phyloP scores from a whole-genome alignment of 2,888 invertebrate genomes.

The Hetaerina titia region DNA sequence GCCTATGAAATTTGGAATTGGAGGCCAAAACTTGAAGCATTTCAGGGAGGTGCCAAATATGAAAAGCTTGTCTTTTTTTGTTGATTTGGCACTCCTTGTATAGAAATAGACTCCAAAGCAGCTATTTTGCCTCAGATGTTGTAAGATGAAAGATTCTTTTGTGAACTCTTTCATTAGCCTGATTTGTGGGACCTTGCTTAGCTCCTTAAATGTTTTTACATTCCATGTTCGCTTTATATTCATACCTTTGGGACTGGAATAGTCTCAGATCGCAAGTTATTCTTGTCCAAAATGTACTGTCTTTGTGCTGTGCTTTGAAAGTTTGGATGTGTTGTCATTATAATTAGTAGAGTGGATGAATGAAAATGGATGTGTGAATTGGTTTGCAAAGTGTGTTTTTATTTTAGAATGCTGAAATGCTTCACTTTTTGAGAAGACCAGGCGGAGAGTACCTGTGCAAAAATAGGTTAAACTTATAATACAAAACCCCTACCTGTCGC shows the following conservation, averaged over 20 bases:
- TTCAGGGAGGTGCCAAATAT: conserved; percentile 68
- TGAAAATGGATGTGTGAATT: conserved; percentile 67
- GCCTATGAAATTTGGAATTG: conserved; percentile 66
- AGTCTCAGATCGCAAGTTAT: conserved; percentile 60
- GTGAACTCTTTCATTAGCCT: conserved; percentile 55
- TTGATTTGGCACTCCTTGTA: conserved; percentile 64
- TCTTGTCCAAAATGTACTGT: conserved; percentile 61
- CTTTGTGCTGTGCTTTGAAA: conserved; percentile 67
- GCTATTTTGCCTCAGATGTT: conserved; percentile 49
- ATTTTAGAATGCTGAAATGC: conserved; percentile 69
- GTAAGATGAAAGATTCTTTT: conserved; percentile 51
- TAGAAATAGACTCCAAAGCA: conserved; percentile 54
- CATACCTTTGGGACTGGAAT: conserved; percentile 49
- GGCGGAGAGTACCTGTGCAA: conserved; percentile 68
- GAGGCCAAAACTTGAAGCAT: conserved; percentile 70
- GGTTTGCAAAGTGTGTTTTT: conserved; percentile 60
- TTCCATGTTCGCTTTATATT: conserved; percentile 65
- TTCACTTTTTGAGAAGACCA: conserved; percentile 70
- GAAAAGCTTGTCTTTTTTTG: conserved; percentile 1
- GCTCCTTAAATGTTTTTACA: conserved; percentile 67
- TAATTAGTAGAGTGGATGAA: conserved; percentile 57
- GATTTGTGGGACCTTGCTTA: conserved; percentile 64
- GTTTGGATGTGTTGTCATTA: conserved; percentile 68
- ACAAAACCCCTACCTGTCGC: conserved; percentile 47
- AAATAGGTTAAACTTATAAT: conserved; percentile 58